Evolutionary conservation across 2,113 vertebrate genomes (phyloP).

Genomic region (Neomonachus schauinslandi): DNA sequence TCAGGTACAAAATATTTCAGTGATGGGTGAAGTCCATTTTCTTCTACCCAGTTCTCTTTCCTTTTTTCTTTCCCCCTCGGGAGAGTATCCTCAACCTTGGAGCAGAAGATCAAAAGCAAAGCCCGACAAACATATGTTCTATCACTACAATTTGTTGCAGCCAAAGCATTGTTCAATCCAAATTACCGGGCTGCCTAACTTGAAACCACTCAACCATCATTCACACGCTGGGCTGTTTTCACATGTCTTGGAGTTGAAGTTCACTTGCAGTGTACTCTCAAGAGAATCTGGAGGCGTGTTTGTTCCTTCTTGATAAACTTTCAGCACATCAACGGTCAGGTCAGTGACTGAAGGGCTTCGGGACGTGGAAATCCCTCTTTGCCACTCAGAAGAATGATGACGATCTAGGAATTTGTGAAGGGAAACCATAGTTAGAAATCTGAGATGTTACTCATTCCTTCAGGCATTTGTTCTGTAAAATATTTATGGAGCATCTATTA

Average conservation of each 20-base stretch:
- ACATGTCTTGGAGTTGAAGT: conserved; percentile 52
- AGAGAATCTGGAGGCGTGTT: conserved; percentile 44
- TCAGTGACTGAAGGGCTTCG: conserved; percentile 67
- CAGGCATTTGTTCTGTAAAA: not conserved
- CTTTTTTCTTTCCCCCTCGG: conserved; percentile 43
- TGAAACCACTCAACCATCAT: not conserved
- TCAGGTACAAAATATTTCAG: conserved; percentile 70
- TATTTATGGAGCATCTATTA: not conserved
- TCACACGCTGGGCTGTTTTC: not conserved
- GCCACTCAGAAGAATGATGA: not conserved
- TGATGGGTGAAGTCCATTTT: conserved; percentile 67
- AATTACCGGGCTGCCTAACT: conserved; percentile 3
- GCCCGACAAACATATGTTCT: conserved; percentile 42
- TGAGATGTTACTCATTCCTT: not conserved
- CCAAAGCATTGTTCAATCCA: conserved; percentile 19
- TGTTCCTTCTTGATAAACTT: conserved; percentile 59
- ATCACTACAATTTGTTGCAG: not conserved
- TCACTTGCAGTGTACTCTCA: conserved; percentile 31
- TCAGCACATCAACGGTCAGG: conserved; percentile 56
- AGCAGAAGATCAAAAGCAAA: conserved; percentile 69
- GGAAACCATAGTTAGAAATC: conserved; percentile 9
- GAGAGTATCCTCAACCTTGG: conserved; percentile 46
- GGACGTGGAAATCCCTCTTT: not conserved
- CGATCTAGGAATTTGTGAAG: not conserved
- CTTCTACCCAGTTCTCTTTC: conserved; percentile 17